These are phyloP conservation scores for Neoseiulus cucumeris DNA, from an alignment of 1,140 invertebrate species.

Conservation along the genomic window DNA sequence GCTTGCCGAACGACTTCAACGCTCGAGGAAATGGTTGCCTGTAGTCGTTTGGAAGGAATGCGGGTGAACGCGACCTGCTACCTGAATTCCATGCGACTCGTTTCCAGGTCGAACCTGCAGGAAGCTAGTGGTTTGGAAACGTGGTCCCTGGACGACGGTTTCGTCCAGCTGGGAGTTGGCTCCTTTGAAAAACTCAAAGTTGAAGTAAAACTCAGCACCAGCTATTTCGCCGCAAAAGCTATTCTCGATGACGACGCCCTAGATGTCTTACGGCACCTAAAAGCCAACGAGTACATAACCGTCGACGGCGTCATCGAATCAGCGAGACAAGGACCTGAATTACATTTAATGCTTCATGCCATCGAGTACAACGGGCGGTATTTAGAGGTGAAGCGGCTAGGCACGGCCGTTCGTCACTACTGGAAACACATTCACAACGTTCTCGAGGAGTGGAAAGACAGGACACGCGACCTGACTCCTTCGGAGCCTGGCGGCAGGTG, in stretches of 20 bases:
- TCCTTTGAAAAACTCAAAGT: slow-evolving; percentile 9
- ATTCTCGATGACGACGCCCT: neutral
- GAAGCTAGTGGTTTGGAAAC: neutral
- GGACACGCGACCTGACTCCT: neutral
- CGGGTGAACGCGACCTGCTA: neutral
- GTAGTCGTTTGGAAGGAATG: neutral
- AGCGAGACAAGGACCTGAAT: neutral
- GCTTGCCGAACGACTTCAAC: neutral
- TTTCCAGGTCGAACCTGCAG: neutral
- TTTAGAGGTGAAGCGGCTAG: neutral
- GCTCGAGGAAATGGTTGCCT: neutral
- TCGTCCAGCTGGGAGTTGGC: neutral
- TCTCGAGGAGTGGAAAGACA: neutral
- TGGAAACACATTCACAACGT: neutral
- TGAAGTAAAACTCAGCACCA: neutral
- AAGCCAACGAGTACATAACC: neutral
- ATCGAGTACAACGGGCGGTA: neutral
- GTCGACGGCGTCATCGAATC: neutral
- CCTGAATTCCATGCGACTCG: neutral
- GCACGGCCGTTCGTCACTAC: neutral
- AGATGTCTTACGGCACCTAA: neutral
- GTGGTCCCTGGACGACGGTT: neutral
- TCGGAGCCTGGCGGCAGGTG: no score
- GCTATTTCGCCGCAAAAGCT: neutral
- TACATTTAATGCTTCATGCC: neutral